Percentiles rank a stretch among this genome's conserved stretches.
These are phyloP conservation scores for Callospermophilus lateralis DNA, from an alignment of 2,113 vertebrate species.

Conservation along the genomic window DNA sequence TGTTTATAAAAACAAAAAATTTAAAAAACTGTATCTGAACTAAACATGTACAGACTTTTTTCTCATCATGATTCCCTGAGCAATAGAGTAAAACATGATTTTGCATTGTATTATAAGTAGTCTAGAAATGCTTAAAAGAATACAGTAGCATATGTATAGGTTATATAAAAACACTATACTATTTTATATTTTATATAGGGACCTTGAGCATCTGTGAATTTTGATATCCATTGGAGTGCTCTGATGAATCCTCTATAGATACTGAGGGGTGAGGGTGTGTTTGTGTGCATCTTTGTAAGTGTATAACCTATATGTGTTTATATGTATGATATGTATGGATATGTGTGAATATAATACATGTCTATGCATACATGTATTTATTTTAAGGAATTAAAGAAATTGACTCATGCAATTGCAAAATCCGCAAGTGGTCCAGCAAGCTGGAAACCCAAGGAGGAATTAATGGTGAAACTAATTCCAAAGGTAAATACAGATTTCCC, in stretches of 20 bases:
- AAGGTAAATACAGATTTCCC: background rate
- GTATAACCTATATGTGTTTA: background rate
- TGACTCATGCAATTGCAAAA: background rate
- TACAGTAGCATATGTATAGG: too few species aligned
- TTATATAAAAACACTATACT: background rate
- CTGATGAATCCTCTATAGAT: background rate
- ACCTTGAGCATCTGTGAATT: background rate
- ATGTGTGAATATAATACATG: background rate
- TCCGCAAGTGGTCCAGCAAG: background rate
- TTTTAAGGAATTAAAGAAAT: background rate
- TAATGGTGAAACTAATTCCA: background rate
- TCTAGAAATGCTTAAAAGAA: too few species aligned
- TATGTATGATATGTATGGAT: background rate
- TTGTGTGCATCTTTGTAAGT: background rate
- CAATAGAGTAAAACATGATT: background rate
- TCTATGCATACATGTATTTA: background rate
- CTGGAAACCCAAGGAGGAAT: background rate
- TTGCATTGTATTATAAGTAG: too few species aligned
- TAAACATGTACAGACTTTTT: background rate
- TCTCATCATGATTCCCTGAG: background rate
- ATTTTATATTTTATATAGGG: background rate
- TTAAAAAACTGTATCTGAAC: background rate
- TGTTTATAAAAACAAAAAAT: background rate
- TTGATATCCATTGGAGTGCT: too few species aligned
- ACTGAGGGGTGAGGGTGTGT: too few species aligned